Conservation (phyloP, 2,888 invertebrate species). For the Portevinia maculata region DNA sequence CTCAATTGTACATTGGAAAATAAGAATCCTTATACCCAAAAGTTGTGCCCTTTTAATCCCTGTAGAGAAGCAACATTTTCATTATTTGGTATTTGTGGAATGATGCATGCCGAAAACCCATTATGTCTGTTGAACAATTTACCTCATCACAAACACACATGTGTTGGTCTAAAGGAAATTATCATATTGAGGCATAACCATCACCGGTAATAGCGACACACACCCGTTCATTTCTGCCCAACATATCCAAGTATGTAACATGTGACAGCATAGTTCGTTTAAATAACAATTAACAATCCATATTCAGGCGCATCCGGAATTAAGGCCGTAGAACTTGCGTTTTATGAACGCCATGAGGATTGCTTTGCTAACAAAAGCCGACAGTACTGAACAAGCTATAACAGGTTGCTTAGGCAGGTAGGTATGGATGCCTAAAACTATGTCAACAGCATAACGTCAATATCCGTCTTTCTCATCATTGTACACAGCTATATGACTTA, state of each 20-base stretch:
- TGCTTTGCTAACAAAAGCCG: background rate
- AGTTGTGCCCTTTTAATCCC: background rate
- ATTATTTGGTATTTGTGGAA: background rate
- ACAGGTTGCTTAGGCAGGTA: no score
- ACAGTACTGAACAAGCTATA: conserved; percentile 10
- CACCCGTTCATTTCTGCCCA: background rate
- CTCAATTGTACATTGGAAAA: no score
- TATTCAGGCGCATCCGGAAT: background rate
- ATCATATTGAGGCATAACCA: conserved; percentile 11
- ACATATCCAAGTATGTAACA: background rate
- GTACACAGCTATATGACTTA: no score
- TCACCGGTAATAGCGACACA: conserved; percentile 9
- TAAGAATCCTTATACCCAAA: background rate
- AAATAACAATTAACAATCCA: conserved; percentile 25
- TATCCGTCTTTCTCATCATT: no score
- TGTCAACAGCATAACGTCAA: no score
- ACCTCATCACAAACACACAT: background rate
- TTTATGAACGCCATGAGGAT: conserved; percentile 10
- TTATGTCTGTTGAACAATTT: conserved; percentile 1
- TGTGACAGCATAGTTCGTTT: conserved; percentile 22
- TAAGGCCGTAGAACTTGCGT: background rate
- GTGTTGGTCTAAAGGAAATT: conserved; percentile 5
- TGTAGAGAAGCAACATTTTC: background rate
- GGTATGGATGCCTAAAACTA: no score
- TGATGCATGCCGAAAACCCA: no score